A percentile compares a stretch with the other conserved stretches of the same genome.
Conservation (phyloP, 2,888 invertebrate genomes). For the Azorinus chamasolen region DNA sequence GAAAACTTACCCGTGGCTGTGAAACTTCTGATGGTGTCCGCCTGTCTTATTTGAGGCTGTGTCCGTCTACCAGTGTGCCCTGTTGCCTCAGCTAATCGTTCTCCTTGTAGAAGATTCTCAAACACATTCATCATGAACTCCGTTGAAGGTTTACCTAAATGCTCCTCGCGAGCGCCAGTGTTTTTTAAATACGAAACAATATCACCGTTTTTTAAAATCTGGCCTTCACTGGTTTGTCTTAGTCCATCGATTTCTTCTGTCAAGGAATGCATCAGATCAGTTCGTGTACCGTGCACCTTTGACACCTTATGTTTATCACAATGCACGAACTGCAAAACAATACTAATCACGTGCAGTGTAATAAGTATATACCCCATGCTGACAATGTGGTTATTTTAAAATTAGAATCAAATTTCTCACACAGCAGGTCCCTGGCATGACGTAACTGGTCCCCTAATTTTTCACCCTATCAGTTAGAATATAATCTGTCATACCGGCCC, state of each 20-base stretch:
- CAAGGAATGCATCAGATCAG: too few relatives aligned
- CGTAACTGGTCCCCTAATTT: too few relatives aligned
- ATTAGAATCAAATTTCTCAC: background rate
- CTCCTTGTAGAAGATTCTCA: constrained; percentile 71
- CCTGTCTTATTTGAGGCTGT: constrained; percentile 35
- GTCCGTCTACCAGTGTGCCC: constrained; percentile 40
- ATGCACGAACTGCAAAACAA: too few relatives aligned
- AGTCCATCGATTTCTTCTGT: too few relatives aligned
- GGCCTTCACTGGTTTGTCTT: too few relatives aligned
- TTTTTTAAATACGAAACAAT: constrained; percentile 27
- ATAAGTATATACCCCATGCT: too few relatives aligned
- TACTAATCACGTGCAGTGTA: too few relatives aligned
- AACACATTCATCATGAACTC: constrained; percentile 78
- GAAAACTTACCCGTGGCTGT: constrained; percentile 74
- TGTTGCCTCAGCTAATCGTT: constrained; percentile 56
- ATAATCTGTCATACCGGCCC: too few relatives aligned
- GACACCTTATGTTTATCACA: too few relatives aligned
- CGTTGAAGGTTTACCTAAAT: constrained; percentile 85
- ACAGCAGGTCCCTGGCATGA: constrained; percentile 2
- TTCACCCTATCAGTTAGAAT: too few relatives aligned
- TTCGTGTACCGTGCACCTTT: too few relatives aligned
- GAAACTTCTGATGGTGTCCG: constrained; percentile 79
- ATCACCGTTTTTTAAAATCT: constrained; percentile 28
- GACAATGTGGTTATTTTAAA: too few relatives aligned
- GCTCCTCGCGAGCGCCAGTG: constrained; percentile 38